A percentile compares a stretch with the other conserved stretches of the same genome.
phyloP scores from a whole-genome alignment of 2,113 vertebrate genomes.

The Larimichthys crocea region DNA sequence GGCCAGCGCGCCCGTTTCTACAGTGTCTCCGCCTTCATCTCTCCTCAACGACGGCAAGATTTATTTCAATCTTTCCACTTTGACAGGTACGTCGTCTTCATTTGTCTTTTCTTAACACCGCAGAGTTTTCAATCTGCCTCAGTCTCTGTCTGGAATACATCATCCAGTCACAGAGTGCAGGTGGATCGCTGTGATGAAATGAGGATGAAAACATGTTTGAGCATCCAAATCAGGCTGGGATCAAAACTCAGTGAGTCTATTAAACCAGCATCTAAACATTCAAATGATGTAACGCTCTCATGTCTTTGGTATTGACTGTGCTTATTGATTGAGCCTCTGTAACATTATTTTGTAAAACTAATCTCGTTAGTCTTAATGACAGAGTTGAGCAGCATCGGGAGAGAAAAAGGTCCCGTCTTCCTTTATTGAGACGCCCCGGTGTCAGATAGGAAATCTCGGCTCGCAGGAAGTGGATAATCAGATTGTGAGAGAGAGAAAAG shows the following conservation, averaged over 20 bases:
- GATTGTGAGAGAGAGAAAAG: not conserved
- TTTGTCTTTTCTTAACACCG: constrained; percentile 17
- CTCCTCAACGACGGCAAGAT: not conserved
- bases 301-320: not conserved
- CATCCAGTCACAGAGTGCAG: not conserved
- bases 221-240: not conserved
- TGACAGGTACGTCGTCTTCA: constrained; percentile 18
- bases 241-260: not conserved
- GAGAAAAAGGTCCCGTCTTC: not conserved
- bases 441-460: constrained; percentile 5
- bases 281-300: not conserved
- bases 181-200: constrained; percentile 1
- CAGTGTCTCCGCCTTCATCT: not conserved
- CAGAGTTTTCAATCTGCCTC: constrained; percentile 18
- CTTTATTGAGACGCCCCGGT: not conserved
- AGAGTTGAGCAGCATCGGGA: not conserved
- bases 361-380: not conserved
- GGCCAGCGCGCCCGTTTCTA: not conserved
- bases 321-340: not conserved
- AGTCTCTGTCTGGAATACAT: constrained; percentile 5
- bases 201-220: too few relatives aligned
- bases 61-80: constrained; percentile 5
- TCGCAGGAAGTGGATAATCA: constrained; percentile 18
- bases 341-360: not conserved
- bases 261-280: not conserved